Base-by-base conservation (phyloP, 2,888 invertebrate species). In the Caenorhabditis angaria region DNA sequence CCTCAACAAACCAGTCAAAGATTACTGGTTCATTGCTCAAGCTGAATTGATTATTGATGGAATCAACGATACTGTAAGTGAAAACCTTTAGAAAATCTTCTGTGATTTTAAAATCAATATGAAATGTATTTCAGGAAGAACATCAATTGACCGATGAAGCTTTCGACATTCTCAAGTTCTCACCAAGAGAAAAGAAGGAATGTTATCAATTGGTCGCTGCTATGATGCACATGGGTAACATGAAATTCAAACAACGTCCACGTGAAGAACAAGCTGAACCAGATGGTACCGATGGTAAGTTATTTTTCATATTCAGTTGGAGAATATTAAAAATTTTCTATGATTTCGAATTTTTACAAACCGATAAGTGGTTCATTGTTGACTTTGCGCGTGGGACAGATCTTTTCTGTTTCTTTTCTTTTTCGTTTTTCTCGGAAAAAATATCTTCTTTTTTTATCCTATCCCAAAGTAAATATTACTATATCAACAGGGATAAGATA, bases 231-330 rank as follows among this genome's bases (percentile, higher is more conserved):
- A 95, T 99, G 94, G 99, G 99, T 91, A 93, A 94, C 89, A 94
- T 99, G 95, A 97, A 97, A 91, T 99, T 99, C 94, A 99, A 99
- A 91, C 99, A 99, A 91, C 94, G 97, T 91, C 97, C 97, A 92
- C 94, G 97, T 88, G 99, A 99, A 91, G 99, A 99, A 91, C 99
- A 99, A 91, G 96, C 96, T 90, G 96, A 97, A 90, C 56, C 84
- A 28, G 85, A 85, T 69, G 82, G 84, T 65, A 83, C 78, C 18
- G 85, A 84, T 28, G 84, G 82, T 82, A 54, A 54, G 76, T 56
- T 20, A 35, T n/a, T n/a, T n/a, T n/a, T n/a, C n/a, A n/a, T n/a
- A n/a, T n/a, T n/a, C n/a, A n/a, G n/a, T n/a, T n/a, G n/a, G n/a
- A n/a, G n/a, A n/a, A n/a, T n/a, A n/a, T n/a, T n/a, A n/a, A n/a